Conservation (phyloP, 2,113 vertebrate species). For the Apodemus speciosus region DNA sequence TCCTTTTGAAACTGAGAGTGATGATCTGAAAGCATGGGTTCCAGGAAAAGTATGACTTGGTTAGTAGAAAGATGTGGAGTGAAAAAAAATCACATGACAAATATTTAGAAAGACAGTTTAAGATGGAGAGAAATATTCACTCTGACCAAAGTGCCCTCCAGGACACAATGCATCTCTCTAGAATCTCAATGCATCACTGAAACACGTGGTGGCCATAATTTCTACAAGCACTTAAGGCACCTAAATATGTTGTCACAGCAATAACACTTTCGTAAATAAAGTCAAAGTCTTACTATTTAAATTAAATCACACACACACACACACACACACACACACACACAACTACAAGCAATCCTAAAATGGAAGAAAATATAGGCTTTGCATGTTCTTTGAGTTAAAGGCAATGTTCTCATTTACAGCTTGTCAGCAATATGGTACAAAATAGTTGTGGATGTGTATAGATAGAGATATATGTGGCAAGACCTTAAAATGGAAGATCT, state of each 20-base stretch:
- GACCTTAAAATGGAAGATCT: slow-evolving; percentile 40
- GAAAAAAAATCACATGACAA: neutral
- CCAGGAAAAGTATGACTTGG: neutral
- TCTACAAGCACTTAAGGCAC: slow-evolving; percentile 43
- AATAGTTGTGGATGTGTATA: slow-evolving; percentile 50
- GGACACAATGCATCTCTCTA: neutral
- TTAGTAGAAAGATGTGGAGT: slow-evolving; percentile 53
- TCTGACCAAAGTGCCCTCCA: slow-evolving; percentile 25
- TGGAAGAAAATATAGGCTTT: slow-evolving; percentile 54
- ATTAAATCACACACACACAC: no score
- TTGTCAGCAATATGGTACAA: slow-evolving; percentile 58
- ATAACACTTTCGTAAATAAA: slow-evolving; percentile 52
- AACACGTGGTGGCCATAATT: slow-evolving; percentile 30
- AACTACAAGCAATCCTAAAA: slow-evolving; percentile 54
- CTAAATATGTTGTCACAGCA: slow-evolving; percentile 62
- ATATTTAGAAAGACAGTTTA: slow-evolving; percentile 61
- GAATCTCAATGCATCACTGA: neutral
- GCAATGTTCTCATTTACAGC: slow-evolving; percentile 52
- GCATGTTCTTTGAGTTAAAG: slow-evolving; percentile 53
- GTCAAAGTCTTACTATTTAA: slow-evolving; percentile 58
- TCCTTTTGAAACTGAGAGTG: slow-evolving; percentile 54
- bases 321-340: no score
- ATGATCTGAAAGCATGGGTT: slow-evolving; percentile 22
- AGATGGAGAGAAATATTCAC: slow-evolving; percentile 55
- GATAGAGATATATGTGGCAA: slow-evolving; percentile 9